A percentile compares a stretch with the other conserved stretches of the same genome.
These are phyloP conservation scores for Tenualosa ilisha DNA, from an alignment of 2,797 vertebrate genomes.

Conservation along the genomic window DNA sequence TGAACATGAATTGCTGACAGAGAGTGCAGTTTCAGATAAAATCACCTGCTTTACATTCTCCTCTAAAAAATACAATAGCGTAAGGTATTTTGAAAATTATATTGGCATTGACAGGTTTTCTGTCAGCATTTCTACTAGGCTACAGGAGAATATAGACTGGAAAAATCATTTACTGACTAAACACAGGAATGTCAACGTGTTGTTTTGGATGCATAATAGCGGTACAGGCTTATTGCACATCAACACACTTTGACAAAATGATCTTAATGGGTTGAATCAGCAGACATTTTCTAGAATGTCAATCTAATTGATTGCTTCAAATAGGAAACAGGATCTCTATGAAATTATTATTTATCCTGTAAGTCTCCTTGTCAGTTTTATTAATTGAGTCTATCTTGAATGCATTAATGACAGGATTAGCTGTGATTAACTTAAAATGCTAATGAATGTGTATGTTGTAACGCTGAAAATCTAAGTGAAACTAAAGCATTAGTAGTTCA, in stretches of 20 bases:
- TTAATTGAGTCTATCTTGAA: neutral
- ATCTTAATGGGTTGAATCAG: too few relatives aligned
- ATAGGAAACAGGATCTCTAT: neutral
- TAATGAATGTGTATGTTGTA: neutral
- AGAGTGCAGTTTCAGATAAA: too few relatives aligned
- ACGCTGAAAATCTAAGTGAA: neutral
- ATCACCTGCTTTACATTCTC: neutral
- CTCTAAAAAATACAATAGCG: neutral
- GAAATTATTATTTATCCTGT: neutral
- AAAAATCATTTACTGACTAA: too few relatives aligned
- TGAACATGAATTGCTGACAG: neutral
- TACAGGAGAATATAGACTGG: too few relatives aligned
- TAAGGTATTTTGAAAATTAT: neutral
- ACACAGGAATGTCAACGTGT: too few relatives aligned
- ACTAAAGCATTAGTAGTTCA: neutral
- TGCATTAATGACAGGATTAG: neutral
- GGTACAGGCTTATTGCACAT: too few relatives aligned
- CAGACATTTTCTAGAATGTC: too few relatives aligned
- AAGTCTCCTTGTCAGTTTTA: neutral
- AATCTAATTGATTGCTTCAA: neutral
- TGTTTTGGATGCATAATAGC: too few relatives aligned
- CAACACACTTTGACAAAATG: too few relatives aligned
- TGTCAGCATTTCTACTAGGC: neutral
- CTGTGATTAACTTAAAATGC: neutral
- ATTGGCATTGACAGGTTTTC: neutral